Percentiles rank a stretch among this genome's conserved stretches.
Evolutionary conservation across 2,888 invertebrate species (phyloP).

Genomic region (Adela reaumurella): DNA sequence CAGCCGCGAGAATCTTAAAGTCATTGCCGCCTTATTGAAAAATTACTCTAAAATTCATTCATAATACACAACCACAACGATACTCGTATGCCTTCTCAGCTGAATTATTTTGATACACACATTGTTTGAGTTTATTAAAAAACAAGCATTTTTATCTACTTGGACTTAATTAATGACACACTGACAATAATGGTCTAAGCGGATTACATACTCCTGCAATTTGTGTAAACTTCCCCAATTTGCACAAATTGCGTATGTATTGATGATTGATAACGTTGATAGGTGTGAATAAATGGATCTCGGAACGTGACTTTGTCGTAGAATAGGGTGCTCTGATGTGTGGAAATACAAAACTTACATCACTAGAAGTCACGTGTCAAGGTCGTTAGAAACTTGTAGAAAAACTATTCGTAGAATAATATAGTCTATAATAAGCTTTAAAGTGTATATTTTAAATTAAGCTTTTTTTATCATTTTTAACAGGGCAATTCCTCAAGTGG

Average conservation of each 20-base stretch:
- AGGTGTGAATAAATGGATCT: background rate
- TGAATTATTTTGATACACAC: too few relatives aligned
- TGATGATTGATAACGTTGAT: background rate
- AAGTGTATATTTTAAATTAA: too few relatives aligned
- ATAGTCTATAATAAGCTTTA: constrained; percentile 1
- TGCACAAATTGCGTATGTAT: constrained; percentile 30
- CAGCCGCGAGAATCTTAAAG: too few relatives aligned
- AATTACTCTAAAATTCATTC: too few relatives aligned
- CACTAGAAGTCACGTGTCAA: constrained; percentile 9
- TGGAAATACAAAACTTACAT: constrained; percentile 21
- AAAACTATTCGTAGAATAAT: constrained; percentile 3
- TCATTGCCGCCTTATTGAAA: too few relatives aligned
- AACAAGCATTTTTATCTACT: too few relatives aligned
- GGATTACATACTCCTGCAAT: background rate
- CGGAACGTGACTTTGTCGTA: constrained; percentile 3
- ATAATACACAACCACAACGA: too few relatives aligned
- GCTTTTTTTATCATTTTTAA: background rate
- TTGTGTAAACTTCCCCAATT: constrained; percentile 53
- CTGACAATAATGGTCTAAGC: too few relatives aligned
- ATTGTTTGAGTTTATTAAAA: too few relatives aligned
- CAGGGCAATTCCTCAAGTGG: background rate
- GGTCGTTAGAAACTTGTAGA: constrained; percentile 13
- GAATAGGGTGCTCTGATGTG: constrained; percentile 10
- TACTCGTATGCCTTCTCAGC: too few relatives aligned
- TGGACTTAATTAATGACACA: too few relatives aligned